These are phyloP conservation scores for Thunnus thynnus DNA, from an alignment of 2,113 vertebrate species.

Conservation along the genomic window DNA sequence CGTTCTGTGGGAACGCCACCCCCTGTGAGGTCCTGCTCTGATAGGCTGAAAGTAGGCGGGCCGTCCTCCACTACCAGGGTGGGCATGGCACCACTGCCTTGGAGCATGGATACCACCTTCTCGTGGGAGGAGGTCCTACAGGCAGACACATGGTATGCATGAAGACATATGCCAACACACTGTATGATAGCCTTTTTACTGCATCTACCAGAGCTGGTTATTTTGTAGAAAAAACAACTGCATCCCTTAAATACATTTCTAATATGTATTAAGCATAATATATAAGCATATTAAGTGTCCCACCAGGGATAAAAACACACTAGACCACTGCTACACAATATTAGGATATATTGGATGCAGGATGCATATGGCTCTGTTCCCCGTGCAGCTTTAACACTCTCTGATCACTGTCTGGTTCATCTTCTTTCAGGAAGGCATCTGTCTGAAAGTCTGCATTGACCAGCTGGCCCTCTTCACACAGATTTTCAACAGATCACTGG, in stretches of 20 bases:
- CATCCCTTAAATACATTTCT: background rate
- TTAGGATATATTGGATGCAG: too few species aligned
- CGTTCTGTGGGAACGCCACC: slow-evolving; percentile 53
- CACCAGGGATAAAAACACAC: too few species aligned
- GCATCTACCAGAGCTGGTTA: background rate
- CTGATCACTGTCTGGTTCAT: too few species aligned
- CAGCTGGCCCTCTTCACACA: too few species aligned
- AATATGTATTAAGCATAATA: too few species aligned
- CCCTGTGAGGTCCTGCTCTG: slow-evolving; percentile 73
- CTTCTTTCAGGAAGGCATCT: too few species aligned
- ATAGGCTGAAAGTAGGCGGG: slow-evolving; percentile 82
- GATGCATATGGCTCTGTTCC: too few species aligned
- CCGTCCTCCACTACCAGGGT: slow-evolving; percentile 97
- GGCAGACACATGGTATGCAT: slow-evolving; percentile 3
- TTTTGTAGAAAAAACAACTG: background rate
- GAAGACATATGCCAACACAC: background rate
- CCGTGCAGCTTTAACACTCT: too few species aligned
- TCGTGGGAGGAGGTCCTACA: slow-evolving; percentile 95
- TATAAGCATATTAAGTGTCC: too few species aligned
- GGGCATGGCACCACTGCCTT: slow-evolving; percentile 98
- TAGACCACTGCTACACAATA: too few species aligned
- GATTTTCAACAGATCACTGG: too few species aligned
- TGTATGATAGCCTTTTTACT: background rate
- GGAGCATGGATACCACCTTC: slow-evolving; percentile 99
- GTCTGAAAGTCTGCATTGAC: too few species aligned